Evolutionary conservation across 2,888 invertebrate genomes (phyloP), one percentile per base, ranked within the genome.

Genomic region (Nomada ferruginata): DNA sequence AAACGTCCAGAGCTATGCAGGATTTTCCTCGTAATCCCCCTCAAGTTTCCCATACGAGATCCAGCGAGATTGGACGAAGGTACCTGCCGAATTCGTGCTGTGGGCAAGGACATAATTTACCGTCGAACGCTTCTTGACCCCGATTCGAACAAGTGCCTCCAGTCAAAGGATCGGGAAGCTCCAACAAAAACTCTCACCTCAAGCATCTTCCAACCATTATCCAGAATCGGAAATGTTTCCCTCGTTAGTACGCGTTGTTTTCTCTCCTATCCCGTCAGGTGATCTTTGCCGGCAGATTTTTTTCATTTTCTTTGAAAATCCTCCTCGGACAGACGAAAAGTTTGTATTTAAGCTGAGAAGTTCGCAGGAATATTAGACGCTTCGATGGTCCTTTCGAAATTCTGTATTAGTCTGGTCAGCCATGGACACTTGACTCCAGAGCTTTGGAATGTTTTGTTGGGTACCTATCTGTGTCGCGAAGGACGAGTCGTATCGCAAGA

Each of bases 81-180:
- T 87, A 85, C 73, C 61, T 79, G 52, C 36, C 73, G 81, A 82
- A 83, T 76, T 60, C 82, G 61, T 76, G 81, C 74, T 72, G 61
- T 9, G 81, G 55, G 42, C 60, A 29, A 61, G 57, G 29, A 65
- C 80, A 88, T 88, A 87, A 88, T 79, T 88, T 82, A 88, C 55
- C 23, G 79, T 71, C 36, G 55, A 75, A 76, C 73, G 47, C 42
- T 50, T 59, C 53, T 50, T 75, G 65, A 63, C 20, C 76, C 61
- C 63, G 70, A 88, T 85, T 83, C 69, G 79, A 80, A 86, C 81
- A 76, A 87, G 84, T 77, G 69, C 50, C 55, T 72, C 36, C n/a
- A 23, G 18, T 29, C 26, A 42, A 55, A 64, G 55, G 36, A 15
- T 20, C 9, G 42, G 36, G 23, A 63, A 57, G 26, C 10, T 76